Conservation (phyloP, 2,113 vertebrate genomes). For the Calyptommatus sinebrachiatus region DNA sequence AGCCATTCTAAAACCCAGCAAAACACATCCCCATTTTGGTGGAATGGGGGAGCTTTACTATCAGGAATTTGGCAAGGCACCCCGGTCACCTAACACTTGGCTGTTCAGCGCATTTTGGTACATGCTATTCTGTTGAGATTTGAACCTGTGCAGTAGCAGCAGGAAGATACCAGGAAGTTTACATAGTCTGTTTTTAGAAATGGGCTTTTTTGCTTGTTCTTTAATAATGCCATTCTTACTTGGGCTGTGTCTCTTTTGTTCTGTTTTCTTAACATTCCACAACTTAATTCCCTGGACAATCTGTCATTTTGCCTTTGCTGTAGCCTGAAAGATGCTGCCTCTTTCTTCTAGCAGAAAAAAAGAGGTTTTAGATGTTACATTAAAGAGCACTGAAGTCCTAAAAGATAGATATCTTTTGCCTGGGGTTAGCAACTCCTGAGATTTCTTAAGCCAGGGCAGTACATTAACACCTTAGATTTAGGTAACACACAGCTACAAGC, state of each 20-base stretch:
- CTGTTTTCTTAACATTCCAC: slow-evolving; percentile 29
- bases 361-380: slow-evolving; percentile 33
- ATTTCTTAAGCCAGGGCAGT: slow-evolving; percentile 66
- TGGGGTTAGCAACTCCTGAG: slow-evolving; percentile 62
- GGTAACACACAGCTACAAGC: slow-evolving; percentile 55
- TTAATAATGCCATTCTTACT: not conserved
- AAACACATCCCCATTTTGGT: too few species aligned
- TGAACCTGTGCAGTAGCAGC: too few species aligned
- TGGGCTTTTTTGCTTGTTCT: not conserved
- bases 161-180: too few species aligned
- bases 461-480: slow-evolving; percentile 73
- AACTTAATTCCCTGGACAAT: slow-evolving; percentile 19
- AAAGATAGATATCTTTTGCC: slow-evolving; percentile 58
- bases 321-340: slow-evolving; percentile 24
- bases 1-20: too few species aligned
- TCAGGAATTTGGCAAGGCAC: too few species aligned
- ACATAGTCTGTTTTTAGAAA: too few species aligned
- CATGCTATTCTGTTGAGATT: too few species aligned
- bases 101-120: too few species aligned
- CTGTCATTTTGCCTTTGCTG: not conserved
- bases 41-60: too few species aligned
- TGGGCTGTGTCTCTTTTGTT: not conserved
- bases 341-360: slow-evolving; percentile 26
- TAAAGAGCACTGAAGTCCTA: slow-evolving; percentile 15
- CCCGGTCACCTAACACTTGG: too few species aligned